Conservation (phyloP, 2,113 vertebrate genomes). For the Chamaetylas fuelleborni region DNA sequence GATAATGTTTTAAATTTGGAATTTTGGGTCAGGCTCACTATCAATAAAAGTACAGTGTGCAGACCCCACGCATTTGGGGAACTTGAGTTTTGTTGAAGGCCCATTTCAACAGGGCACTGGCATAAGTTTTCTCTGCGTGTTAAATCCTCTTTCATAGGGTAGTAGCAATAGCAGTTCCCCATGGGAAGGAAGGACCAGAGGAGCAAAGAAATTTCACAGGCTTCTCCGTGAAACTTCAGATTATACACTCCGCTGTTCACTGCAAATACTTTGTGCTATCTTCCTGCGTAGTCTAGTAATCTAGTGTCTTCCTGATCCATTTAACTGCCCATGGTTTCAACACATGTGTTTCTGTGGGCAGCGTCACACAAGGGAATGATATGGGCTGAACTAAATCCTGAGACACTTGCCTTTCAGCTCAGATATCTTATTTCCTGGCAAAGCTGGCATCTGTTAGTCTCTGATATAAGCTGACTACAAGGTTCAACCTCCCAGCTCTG, state of each 20-base stretch:
- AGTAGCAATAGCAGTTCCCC: neutral
- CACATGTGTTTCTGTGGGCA: neutral
- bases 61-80: neutral
- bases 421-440: neutral
- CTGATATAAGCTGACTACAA: neutral
- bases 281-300: neutral
- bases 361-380: neutral
- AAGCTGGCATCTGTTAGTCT: neutral
- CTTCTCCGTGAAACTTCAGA: neutral
- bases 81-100: neutral
- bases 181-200: neutral
- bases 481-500: neutral
- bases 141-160: neutral
- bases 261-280: neutral
- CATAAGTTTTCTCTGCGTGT: neutral
- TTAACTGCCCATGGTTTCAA: neutral
- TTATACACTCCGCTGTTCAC: neutral
- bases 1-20: neutral
- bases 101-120: neutral
- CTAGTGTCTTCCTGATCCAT: neutral
- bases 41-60: neutral
- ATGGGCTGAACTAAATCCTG: neutral
- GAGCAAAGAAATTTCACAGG: neutral
- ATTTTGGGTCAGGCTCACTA: neutral
- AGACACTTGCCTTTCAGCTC: neutral